These are phyloP conservation scores for Ametastegia equiseti DNA, from an alignment of 2,888 invertebrate genomes.

Conservation along the genomic window DNA sequence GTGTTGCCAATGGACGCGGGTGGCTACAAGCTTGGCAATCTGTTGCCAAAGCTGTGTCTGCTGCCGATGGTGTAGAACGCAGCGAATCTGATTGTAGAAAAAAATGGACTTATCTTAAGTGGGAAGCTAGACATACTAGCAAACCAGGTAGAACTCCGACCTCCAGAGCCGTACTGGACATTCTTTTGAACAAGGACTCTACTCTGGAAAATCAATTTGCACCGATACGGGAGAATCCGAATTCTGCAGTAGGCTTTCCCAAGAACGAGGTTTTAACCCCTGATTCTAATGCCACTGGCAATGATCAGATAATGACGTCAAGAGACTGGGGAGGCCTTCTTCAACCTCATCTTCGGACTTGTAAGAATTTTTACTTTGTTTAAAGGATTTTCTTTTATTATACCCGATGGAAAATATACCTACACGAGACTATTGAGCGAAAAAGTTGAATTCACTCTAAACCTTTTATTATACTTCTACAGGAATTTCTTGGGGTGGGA, in stretches of 20 bases:
- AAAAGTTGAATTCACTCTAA: no score
- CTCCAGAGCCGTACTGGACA: slow-evolving; percentile 62
- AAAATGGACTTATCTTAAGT: slow-evolving; percentile 66
- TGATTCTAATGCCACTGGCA: background rate
- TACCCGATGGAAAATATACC: background rate
- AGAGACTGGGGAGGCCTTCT: slow-evolving; percentile 44
- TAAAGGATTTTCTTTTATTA: background rate
- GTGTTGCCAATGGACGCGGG: slow-evolving; percentile 63
- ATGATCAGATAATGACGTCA: background rate
- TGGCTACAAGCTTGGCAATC: slow-evolving; percentile 65
- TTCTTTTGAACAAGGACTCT: slow-evolving; percentile 58
- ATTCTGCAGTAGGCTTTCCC: background rate
- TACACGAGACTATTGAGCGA: background rate
- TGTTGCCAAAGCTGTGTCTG: slow-evolving; percentile 61
- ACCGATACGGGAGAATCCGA: slow-evolving; percentile 2
- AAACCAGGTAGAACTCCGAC: slow-evolving; percentile 64
- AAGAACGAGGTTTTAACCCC: background rate
- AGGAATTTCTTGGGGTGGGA: no score
- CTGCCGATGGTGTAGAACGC: slow-evolving; percentile 61
- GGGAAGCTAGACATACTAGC: slow-evolving; percentile 66
- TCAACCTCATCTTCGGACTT: slow-evolving; percentile 22
- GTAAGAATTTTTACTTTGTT: slow-evolving; percentile 3
- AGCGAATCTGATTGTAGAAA: slow-evolving; percentile 64
- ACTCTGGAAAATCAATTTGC: slow-evolving; percentile 33
- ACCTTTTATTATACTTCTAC: no score